Evolutionary conservation across 37 sponge, comb jelly and placozoan genomes (phyloP), one percentile per base, ranked within the genome.

Genomic region (Hexactinellida sp.): DNA sequence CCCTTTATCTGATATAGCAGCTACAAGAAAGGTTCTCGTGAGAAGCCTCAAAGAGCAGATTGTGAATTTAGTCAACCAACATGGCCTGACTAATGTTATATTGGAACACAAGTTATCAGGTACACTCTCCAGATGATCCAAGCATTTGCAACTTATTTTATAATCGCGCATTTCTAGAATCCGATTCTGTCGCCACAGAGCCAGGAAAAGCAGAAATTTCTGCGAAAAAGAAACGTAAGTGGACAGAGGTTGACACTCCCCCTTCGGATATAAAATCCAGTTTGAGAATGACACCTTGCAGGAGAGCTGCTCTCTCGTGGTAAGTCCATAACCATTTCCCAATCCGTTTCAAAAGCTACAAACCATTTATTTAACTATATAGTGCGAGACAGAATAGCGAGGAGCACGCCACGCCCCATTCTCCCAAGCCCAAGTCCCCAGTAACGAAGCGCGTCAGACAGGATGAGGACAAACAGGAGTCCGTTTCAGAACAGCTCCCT

Each of bases 31-130:
- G 13, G 30, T 23, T 3, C 76, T 63, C 30, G 76, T 63, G 34
- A 63, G 76, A 63, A 63, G 34, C 76, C 34, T 63, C 34, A 63
- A n/a, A 28, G 76, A 63, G 13, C 76, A 63, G 76, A 63, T 63
- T 63, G 25, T 1, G 34, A 63, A 23, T 10, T 28, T 63, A 23
- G 76, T 63, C 13, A 63, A 23, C 76, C 19, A 63, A 23, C 13
- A 63, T 23, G 76, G 76, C 1, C 34, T 63, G 13, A 63, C 3
- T 21, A 23, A 63, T 63, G 76, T 63, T 21, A 63, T 21, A 21
- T 63, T 63, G 5, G 76, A 63, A 28, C 76, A 63, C 76, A 63
- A 63, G 13, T 63, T 63, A 7, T 63, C 76, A 63, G 76, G 76
- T 63, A 63, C 25, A 63, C 34, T 32, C 34, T 7, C 3, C 30